Evolutionary conservation across 2,797 vertebrate species (phyloP), one percentile per base, ranked within the genome.

Genomic region (Siniperca scherzeri): DNA sequence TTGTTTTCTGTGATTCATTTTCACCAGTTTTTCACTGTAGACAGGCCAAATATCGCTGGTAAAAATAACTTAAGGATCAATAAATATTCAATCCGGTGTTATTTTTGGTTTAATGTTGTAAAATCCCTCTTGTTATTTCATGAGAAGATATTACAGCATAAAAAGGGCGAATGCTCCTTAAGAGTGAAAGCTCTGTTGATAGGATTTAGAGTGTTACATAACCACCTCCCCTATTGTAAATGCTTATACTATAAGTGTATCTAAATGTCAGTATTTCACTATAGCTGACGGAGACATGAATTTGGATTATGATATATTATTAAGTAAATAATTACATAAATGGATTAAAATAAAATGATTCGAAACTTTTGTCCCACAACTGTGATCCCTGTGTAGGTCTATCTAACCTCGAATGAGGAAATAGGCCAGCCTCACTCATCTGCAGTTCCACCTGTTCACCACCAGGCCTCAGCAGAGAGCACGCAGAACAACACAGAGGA

Each of bases 381-480:
- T 77, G 8, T 84, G 12, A 11, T 87, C 65, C 75, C 50, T 83
- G 52, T 78, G 3, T 69, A 97, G 96, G 83, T 84, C 1, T 59
- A 75, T 52, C 48, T 46, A 13, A 38, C 16, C 1, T 59, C 70
- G 57, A 59, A 80, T 44, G n/a, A 48, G 19, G 25, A 8, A 68
- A 62, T 8, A 10, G 38, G 33, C 62, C 61, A 30, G 57, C 64
- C 81, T 65, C 53, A 21, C 66, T 38, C 80, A 60, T 38, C 60
- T 55, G 81, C 85, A 84, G 64, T 86, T 86, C n/a, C 64, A 50
- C 52, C 16, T 68, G 27, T 38, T 83, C 46, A 82, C 87, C 93
- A 91, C 81, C 89, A 87, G 89, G 86, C 5, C 0, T 0, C 89
- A 94, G 69, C 84, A 88, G 83, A 93, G 89, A 40, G 5, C 25